phyloP scores from a whole-genome alignment of 1,140 invertebrate genomes.

The Papilio aristodemus region DNA sequence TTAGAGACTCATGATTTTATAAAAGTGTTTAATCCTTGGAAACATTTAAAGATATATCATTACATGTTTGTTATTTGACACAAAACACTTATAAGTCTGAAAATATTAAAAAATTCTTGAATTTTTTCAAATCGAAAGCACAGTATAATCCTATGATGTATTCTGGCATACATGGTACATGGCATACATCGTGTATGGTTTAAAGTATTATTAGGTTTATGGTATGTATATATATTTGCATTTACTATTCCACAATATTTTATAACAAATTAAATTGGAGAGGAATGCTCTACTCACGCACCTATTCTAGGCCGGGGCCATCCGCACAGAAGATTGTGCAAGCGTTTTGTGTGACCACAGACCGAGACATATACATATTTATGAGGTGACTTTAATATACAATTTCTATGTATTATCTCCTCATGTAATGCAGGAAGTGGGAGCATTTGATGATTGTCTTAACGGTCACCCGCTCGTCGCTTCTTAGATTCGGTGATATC shows the following conservation, averaged over 20 bases:
- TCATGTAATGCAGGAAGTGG: constrained; percentile 73
- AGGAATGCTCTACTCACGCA: constrained; percentile 39
- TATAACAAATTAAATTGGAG: neutral
- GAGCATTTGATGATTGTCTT: constrained; percentile 70
- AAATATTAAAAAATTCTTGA: too few relatives aligned
- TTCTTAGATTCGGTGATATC: constrained; percentile 61
- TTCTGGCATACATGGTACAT: too few relatives aligned
- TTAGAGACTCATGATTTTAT: too few relatives aligned
- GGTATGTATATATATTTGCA: neutral
- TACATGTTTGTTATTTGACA: too few relatives aligned
- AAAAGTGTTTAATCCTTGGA: too few relatives aligned
- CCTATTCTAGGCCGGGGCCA: constrained; percentile 52
- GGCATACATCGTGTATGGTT: too few relatives aligned
- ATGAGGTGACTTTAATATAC: constrained; percentile 78
- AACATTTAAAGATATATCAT: too few relatives aligned
- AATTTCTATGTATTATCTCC: constrained; percentile 79
- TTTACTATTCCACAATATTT: neutral
- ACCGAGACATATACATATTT: constrained; percentile 79
- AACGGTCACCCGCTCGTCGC: constrained; percentile 64
- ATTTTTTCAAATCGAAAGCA: too few relatives aligned
- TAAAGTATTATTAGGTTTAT: too few relatives aligned
- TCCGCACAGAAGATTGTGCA: constrained; percentile 72
- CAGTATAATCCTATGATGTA: too few relatives aligned
- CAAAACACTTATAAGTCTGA: too few relatives aligned
- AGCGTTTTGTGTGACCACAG: constrained; percentile 72